Evolutionary conservation across 2,113 vertebrate genomes (phyloP), one percentile per base, ranked within the genome.

Genomic region (Megalops atlanticus): DNA sequence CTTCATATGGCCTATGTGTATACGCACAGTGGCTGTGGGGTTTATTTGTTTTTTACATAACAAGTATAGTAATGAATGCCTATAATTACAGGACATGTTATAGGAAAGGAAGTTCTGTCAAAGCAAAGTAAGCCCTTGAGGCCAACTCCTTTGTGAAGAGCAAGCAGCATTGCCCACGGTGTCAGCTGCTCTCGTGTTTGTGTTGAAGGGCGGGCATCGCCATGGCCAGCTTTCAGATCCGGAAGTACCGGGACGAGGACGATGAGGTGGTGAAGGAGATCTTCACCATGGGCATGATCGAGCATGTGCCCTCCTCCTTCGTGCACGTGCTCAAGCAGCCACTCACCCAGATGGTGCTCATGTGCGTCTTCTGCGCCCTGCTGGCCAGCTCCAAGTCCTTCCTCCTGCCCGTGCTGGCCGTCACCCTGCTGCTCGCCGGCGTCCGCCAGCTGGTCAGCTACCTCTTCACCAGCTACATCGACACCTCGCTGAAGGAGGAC

Each of bases 241-340:
- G 95, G 0, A 89, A 80, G 40, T 96, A 92, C 75, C 77, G 47
- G 0, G 85, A 89, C 0, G 91, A 91, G 0, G 94, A 95, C 4
- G 84, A 76, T 0, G 89, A 91, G 41, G 77, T 52, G 0, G 94
- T 94, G 70, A 92, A 88, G 88, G 92, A 94, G 64, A 38, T 93
- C 76, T 94, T 94, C 86, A 88, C 88, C 2, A 0, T 90, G 69
- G 93, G 94, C 75, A 93, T 94, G 90, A 93, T 90, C 3, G 94
- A 95, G 74, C 94, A 94, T 5, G 83, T 94, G 1, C 93, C 94
- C 0, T 83, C 92, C 0, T 80, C 88, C 54, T 94, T 93, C 80
- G n/a, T 88, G 84, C 91, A 94, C 74, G 0, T 92, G 0, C 87
- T 95, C 52, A 94, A 94, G 64, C 93, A 93, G 89, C 92, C 93